Base-by-base conservation (phyloP, 2,888 invertebrate genomes). In the Dioctria rufipes region DNA sequence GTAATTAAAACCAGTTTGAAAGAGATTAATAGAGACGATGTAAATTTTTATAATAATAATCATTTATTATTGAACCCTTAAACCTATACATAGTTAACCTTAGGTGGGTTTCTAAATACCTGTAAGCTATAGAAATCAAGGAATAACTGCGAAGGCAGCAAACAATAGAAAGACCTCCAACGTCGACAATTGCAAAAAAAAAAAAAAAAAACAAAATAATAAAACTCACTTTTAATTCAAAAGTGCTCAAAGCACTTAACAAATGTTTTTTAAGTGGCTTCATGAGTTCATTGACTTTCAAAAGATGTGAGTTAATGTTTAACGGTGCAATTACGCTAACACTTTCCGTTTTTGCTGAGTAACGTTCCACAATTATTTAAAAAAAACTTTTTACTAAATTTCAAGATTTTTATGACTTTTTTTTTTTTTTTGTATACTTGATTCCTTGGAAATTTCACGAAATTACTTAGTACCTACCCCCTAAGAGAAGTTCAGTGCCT, bases 301-400 rank as follows among this genome's bases (percentile, higher is more conserved):
- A 2, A n/a, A 25, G 25, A 75, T 75, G 43, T 43, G 77, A 77
- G 61, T 77, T 63, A 63, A 63, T 77, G 25, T 75, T 77, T 77
- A 77, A 61, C 77, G 77, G 63, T 77, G 77, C 49, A 77, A 63
- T 77, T 77, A 77, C 77, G 63, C 46, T 77, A 75, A 77, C 77
- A 77, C 77, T 77, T 77, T 77, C 77, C 40, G 77, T 77, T 77
- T 77, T 77, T 77, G 73, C 73, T 75, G 73, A 75, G 39, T 75
- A 75, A 77, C 49, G 77, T 61, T 37, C 40, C n/a, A 49, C n/a
- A 49, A 63, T 63, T 63, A 9, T 49, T 25, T 6, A 49, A 49
- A 61, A 25, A 25, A n/a, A 61, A 13, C 3, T 5, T 46, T 63
- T 77, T 46, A 25, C 11, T 46, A 63, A 46, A 77, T 9, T 11